Conservation (phyloP, 2,113 vertebrate species). For the Tenebrosternarchus preto region DNA sequence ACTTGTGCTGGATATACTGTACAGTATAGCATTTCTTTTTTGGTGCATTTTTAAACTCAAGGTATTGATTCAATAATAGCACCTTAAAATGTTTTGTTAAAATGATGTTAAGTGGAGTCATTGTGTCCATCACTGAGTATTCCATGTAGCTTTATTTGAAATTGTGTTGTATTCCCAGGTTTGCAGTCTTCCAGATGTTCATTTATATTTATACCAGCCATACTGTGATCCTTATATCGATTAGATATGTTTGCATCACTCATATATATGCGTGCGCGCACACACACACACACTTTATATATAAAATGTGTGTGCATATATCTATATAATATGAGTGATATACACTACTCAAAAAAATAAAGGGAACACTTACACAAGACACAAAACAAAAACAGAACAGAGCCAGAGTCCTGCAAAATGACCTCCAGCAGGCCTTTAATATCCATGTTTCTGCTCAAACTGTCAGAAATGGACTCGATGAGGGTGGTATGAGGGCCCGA, state of each 20-base stretch:
- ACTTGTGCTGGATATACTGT: background rate
- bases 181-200: constrained; percentile 41
- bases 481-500: too few relatives aligned
- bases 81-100: too few relatives aligned
- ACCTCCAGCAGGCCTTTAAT: too few relatives aligned
- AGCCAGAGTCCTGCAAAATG: too few relatives aligned
- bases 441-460: too few relatives aligned
- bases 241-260: background rate
- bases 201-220: constrained; percentile 36
- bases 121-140: constrained; percentile 32
- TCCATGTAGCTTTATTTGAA: constrained; percentile 23
- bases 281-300: too few relatives aligned
- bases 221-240: constrained; percentile 30
- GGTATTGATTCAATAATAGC: background rate
- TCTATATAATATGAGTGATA: too few relatives aligned
- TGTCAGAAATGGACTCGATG: too few relatives aligned
- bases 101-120: constrained; percentile 22
- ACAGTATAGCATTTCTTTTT: background rate
- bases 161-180: constrained; percentile 13
- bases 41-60: constrained; percentile 12
- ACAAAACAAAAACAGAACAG: too few relatives aligned
- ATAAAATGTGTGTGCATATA: too few relatives aligned
- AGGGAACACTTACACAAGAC: too few relatives aligned
- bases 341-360: too few relatives aligned
- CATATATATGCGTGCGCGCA: constrained; percentile 12